Evolutionary conservation across 2,888 invertebrate genomes (phyloP).

Genomic region (Gasteruption jaculator): DNA sequence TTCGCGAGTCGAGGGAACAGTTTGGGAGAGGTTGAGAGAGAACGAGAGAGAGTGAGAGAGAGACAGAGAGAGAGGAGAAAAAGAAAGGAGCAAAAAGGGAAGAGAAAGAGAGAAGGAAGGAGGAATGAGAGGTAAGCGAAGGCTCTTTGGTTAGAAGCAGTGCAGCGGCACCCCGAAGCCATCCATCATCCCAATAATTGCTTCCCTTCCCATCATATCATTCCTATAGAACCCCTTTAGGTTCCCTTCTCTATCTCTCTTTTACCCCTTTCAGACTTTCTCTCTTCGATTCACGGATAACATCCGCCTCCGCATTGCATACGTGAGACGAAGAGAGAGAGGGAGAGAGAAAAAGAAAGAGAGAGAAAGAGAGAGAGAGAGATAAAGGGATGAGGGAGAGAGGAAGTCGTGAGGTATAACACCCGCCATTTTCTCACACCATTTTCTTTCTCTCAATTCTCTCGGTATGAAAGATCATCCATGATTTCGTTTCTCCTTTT

Average conservation of each 20-base stretch:
- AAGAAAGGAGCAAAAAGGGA: conserved; percentile 13
- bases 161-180: conserved; percentile 46
- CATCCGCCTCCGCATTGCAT: conserved; percentile 26
- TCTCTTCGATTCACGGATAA: conserved; percentile 25
- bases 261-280: conserved; percentile 20
- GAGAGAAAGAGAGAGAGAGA: too few species aligned
- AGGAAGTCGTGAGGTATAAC: conserved; percentile 27
- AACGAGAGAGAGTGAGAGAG: conserved; percentile 14
- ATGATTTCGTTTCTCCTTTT: too few species aligned
- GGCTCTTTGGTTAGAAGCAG: conserved; percentile 41
- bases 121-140: conserved; percentile 27
- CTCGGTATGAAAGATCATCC: too few species aligned
- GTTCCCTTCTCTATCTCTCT: conserved; percentile 20
- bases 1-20: conserved; percentile 15
- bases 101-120: conserved; percentile 20
- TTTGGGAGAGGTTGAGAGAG: conserved; percentile 5
- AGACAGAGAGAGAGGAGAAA: conserved; percentile 20
- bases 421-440: conserved; percentile 26
- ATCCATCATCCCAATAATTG: conserved; percentile 49
- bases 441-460: too few species aligned
- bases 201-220: conserved; percentile 39
- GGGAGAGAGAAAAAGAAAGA: too few species aligned
- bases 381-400: too few species aligned
- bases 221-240: conserved; percentile 36
- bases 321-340: too few species aligned